Conservation (phyloP, 2,113 vertebrate genomes). For the Lethenteron reissneri region DNA sequence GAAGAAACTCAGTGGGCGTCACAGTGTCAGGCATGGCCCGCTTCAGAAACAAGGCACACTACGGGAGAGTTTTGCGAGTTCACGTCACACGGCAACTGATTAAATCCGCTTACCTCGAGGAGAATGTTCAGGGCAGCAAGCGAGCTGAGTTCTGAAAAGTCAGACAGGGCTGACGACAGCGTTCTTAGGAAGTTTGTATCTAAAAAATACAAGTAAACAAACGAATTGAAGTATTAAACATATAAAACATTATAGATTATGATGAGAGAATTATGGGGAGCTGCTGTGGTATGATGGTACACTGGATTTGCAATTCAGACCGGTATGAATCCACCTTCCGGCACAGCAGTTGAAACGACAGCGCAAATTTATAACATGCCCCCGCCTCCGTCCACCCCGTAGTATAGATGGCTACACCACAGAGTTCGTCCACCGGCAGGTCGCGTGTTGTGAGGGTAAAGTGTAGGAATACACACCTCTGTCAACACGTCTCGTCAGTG, state of each 20-base stretch:
- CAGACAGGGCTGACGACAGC: constrained; percentile 60
- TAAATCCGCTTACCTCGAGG: constrained; percentile 41
- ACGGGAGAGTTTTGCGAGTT: no score
- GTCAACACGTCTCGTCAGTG: no score
- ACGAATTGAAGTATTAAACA: neutral
- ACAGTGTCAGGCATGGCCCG: no score
- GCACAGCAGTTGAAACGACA: no score
- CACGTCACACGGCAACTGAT: neutral
- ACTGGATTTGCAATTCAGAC: neutral
- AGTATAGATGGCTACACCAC: no score
- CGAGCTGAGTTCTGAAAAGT: constrained; percentile 87
- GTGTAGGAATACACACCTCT: no score
- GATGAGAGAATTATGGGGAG: neutral
- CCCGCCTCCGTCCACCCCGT: no score
- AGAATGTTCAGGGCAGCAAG: constrained; percentile 81
- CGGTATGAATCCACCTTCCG: no score
- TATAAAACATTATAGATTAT: neutral
- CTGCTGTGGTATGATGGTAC: neutral
- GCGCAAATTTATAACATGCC: no score
- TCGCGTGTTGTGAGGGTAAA: no score
- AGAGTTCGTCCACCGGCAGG: no score
- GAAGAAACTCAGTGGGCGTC: neutral
- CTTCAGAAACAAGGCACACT: no score
- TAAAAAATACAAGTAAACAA: constrained; percentile 17
- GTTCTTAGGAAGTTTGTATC: constrained; percentile 84